Base-by-base conservation (phyloP, 1,140 invertebrate species). In the Macrocentrus cingulum region DNA sequence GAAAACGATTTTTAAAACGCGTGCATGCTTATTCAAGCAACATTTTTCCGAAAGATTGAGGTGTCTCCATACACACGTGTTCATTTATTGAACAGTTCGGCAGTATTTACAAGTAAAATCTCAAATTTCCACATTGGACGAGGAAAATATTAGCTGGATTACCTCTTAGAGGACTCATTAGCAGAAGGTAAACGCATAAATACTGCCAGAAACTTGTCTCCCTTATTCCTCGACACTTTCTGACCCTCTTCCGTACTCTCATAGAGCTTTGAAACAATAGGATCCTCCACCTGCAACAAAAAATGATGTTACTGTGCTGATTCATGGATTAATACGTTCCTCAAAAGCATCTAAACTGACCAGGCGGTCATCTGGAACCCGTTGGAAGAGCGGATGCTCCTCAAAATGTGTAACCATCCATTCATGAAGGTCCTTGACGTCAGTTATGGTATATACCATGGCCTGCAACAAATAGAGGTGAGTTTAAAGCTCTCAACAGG, bases 171-270 rank as follows among this genome's bases (percentile, higher is more conserved):
- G 55, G 48, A 48, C 36, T 42, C 42, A 66, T 71, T 80, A 41
- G 82, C 75, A 78, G 87, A 85, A 41, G 71, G 16, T 61, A 91
- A 83, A 76, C 94, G 84, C 74, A 82, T 81, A 75, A 93, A 99
- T 32, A 98, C 90, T 60, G 96, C 95, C 55, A 94, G 70, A 83
- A 89, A 98, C 80, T 98, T 98, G 39, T 91, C 85, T 34, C 97
- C 97, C 60, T 92, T 89, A 75, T 98, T 98, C 67, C 97, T 84
- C 8, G 93, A 90, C 0, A 99, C 97, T 84, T 99, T 99, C 80
- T 98, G 89, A 0, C 96, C 97, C 83, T 99, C 97, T 82, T 99
- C 97, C 41, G 95, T 95, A 69, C 92, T 94, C 67, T 92, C 88
- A 74, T 87, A 94, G 1, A 99, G 80, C 75, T 96, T 92, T 9